These are phyloP conservation scores for Gila orcuttii DNA, from an alignment of 2,113 vertebrate species.

Conservation along the genomic window DNA sequence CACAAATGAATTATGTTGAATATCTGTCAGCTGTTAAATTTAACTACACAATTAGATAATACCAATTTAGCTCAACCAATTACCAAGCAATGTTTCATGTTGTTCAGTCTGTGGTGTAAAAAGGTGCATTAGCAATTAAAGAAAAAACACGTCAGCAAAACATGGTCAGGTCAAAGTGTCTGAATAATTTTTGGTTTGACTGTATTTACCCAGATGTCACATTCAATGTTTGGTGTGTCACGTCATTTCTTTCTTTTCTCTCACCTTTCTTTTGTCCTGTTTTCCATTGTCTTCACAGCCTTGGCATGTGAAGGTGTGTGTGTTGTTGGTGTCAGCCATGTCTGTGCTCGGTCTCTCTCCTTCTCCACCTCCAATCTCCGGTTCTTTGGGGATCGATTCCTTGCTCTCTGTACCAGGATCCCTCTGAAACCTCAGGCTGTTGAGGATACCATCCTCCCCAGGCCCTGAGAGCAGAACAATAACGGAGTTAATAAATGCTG, in stretches of 20 bases:
- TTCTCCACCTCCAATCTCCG: constrained; percentile 14
- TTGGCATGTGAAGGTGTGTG: background rate
- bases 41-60: too few relatives aligned
- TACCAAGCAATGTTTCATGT: too few relatives aligned
- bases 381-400: constrained; percentile 34
- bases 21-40: too few relatives aligned
- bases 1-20: too few relatives aligned
- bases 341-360: background rate
- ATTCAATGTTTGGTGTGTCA: background rate
- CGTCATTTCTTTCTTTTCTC: background rate
- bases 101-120: too few relatives aligned
- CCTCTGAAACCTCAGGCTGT: constrained; percentile 30
- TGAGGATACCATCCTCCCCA: constrained; percentile 42
- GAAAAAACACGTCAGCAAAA: too few relatives aligned
- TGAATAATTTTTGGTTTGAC: too few relatives aligned
- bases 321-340: constrained; percentile 21
- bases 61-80: too few relatives aligned
- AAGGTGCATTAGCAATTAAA: too few relatives aligned
- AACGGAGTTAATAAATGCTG: constrained; percentile 19
- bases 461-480: constrained; percentile 57
- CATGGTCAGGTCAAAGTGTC: too few relatives aligned
- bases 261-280: constrained; percentile 43
- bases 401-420: constrained; percentile 38
- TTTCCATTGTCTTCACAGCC: constrained; percentile 30
- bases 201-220: too few relatives aligned